These are phyloP conservation scores for Periplaneta americana DNA, from an alignment of 1,140 invertebrate genomes.

Conservation along the genomic window DNA sequence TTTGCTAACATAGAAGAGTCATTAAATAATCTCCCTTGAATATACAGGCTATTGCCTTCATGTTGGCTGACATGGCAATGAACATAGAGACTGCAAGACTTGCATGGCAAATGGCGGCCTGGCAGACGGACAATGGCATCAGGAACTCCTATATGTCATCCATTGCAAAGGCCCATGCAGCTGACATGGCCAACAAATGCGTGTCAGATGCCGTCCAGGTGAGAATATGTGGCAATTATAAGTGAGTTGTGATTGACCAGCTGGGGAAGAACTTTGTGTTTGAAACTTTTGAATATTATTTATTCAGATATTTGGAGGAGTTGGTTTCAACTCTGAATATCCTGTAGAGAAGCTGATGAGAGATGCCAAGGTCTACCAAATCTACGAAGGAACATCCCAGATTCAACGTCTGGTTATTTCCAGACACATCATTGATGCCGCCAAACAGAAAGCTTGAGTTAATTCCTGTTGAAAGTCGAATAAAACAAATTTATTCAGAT, in stretches of 20 bases:
- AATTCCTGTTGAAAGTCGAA: too few relatives aligned
- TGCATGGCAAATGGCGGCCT: slow-evolving; percentile 80
- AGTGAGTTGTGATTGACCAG: too few relatives aligned
- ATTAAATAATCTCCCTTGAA: too few relatives aligned
- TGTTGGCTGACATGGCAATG: slow-evolving; percentile 94
- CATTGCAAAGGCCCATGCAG: slow-evolving; percentile 89
- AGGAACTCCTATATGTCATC: slow-evolving; percentile 84
- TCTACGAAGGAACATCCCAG: slow-evolving; percentile 96
- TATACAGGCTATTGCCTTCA: slow-evolving; percentile 93
- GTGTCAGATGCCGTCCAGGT: slow-evolving; percentile 90
- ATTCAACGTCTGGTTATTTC: slow-evolving; percentile 96
- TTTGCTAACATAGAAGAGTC: too few relatives aligned
- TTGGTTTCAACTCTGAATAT: slow-evolving; percentile 96
- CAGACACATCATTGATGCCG: slow-evolving; percentile 59
- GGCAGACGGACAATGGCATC: slow-evolving; percentile 79
- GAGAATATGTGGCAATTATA: too few relatives aligned
- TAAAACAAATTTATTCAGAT: too few relatives aligned
- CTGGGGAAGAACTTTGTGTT: too few relatives aligned
- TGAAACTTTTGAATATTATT: too few relatives aligned
- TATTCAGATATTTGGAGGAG: slow-evolving; percentile 96
- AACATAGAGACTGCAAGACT: slow-evolving; percentile 84
- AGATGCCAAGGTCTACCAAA: slow-evolving; percentile 98
- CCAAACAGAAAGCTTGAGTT: slow-evolving; percentile 37
- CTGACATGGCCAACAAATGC: slow-evolving; percentile 90
- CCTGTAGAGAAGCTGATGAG: slow-evolving; percentile 98